Evolutionary conservation across 2,888 invertebrate genomes (phyloP), one percentile per base, ranked within the genome.

Genomic region (Lepidonotus clava): DNA sequence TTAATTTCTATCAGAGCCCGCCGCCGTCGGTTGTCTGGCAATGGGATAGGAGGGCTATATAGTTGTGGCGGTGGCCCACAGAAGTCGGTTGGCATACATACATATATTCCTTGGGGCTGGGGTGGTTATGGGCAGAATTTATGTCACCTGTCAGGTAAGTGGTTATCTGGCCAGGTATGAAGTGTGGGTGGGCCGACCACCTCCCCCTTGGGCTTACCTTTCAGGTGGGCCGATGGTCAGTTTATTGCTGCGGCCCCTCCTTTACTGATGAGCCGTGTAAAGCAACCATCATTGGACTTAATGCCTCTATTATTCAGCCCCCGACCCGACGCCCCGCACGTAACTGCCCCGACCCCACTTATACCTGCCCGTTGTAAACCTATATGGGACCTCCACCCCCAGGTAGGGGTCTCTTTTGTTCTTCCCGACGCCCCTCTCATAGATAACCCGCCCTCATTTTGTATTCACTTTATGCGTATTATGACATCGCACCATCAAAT

Each of bases 261-360:
- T n/a, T 76, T 24, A 11, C 18, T 76, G 76, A 76, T 76, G 76
- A 41, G 41, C 40, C 76, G 76, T 76, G 76, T 76, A 76, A 66
- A 38, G 40, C 76, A 18, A 38, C 76, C 76, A 76, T 76, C 76
- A 76, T 38, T 6, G 21, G 21, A 2, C 40, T 76, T 76, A 76
- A 76, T 76, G 76, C 76, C 76, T 76, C 76, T 76, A 76, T 76
- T 76, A 76, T 76, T 76, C 76, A 76, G 38, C 21, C n/a, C 24
- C 66, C 66, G n/a, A 18, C 66, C 28, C 11, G 66, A 14, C 28
- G 28, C 28, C 28, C n/a, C 24, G 66, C 32, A 24, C 11, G 66
- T 28, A n/a, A n/a, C n/a, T n/a, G n/a, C n/a, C n/a, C n/a, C 66
- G 28, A 24, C 5, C 1, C 66, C 66, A 66, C 66, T 24, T 46